Evolutionary conservation across 2,113 vertebrate genomes (phyloP).

Genomic region (Calidris pugnax): DNA sequence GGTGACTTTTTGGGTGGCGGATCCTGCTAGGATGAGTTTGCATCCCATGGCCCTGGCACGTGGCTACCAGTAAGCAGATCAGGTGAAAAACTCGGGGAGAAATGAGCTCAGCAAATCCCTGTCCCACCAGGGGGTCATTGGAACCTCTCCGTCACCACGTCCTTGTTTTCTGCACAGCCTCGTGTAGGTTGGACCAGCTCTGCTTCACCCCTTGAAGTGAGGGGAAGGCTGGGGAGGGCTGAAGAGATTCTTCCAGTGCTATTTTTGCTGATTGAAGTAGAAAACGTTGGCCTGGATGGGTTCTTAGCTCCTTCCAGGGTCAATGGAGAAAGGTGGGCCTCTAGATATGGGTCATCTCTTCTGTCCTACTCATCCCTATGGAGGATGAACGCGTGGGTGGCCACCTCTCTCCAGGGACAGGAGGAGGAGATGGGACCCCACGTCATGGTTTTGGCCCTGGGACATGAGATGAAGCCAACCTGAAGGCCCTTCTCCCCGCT

Average conservation of each 20-base stretch:
- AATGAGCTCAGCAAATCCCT: background rate
- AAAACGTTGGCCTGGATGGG: background rate
- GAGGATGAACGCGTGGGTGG: fast-evolving
- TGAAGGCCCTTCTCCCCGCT: background rate
- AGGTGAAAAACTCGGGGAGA: fast-evolving
- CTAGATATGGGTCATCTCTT: background rate
- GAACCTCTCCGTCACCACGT: fast-evolving
- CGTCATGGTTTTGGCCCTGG: fast-evolving
- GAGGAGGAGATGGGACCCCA: fast-evolving
- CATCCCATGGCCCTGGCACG: fast-evolving
- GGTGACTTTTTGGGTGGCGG: background rate
- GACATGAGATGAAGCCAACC: background rate
- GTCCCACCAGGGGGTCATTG: background rate
- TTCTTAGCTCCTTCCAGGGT: background rate
- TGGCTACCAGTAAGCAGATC: fast-evolving
- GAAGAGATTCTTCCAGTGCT: background rate
- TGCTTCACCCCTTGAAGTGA: background rate
- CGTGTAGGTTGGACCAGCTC: fast-evolving
- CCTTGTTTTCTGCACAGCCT: background rate
- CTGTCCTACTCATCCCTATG: too few relatives aligned
- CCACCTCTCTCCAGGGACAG: background rate
- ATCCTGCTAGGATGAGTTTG: background rate
- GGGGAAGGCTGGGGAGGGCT: too few relatives aligned
- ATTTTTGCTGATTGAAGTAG: background rate
- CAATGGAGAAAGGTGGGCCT: background rate